phyloP scores from a whole-genome alignment of 2,888 invertebrate species.

The Ferrisia virgata region DNA sequence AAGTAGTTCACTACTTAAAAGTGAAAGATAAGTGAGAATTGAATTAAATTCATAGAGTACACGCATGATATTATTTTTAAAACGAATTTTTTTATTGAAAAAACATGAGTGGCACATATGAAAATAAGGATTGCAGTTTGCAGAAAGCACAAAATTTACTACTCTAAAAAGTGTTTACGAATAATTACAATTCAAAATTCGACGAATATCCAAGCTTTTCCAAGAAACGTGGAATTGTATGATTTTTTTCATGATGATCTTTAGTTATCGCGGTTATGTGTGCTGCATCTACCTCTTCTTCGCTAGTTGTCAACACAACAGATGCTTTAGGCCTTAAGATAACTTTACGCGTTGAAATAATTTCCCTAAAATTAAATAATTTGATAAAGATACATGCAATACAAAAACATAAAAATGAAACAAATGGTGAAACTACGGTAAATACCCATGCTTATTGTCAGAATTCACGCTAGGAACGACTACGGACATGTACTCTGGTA shows the following conservation, averaged over 20 bases:
- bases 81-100: background rate
- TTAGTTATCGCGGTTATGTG: too few relatives aligned
- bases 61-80: background rate
- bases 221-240: background rate
- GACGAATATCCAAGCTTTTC: background rate
- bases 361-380: conserved; percentile 39
- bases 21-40: too few relatives aligned
- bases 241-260: background rate
- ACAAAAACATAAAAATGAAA: background rate
- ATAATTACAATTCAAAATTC: background rate
- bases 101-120: background rate
- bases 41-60: too few relatives aligned
- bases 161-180: background rate
- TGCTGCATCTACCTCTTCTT: background rate
- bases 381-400: background rate
- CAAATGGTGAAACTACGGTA: background rate
- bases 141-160: background rate
- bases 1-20: too few relatives aligned
- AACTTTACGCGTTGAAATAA: conserved; percentile 18
- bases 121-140: background rate
- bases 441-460: conserved; percentile 53
- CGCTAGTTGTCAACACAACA: conserved; percentile 47
- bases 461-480: conserved; percentile 54
- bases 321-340: conserved; percentile 47
- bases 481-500: conserved; percentile 52